Conservation (phyloP, 2,113 vertebrate species). For the Scolopax mira region DNA sequence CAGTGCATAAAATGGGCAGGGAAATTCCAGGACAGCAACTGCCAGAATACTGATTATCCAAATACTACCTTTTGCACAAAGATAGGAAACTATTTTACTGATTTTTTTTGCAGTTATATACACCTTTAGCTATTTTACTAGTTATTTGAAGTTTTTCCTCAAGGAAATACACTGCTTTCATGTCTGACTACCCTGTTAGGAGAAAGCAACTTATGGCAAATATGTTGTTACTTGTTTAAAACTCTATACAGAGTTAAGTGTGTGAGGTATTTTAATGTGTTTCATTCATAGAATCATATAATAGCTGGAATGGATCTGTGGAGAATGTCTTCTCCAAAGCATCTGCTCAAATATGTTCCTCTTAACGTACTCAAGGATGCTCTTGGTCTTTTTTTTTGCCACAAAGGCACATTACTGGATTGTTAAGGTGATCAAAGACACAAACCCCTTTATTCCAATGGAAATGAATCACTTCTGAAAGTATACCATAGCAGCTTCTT, state of each 20-base stretch:
- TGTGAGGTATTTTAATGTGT: not conserved
- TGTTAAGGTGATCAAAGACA: not conserved
- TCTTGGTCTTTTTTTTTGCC: not conserved
- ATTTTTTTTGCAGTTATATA: not conserved
- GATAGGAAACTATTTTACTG: not conserved
- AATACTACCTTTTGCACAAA: not conserved
- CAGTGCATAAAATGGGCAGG: not conserved
- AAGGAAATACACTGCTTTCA: not conserved
- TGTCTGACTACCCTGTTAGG: not conserved
- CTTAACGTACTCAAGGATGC: not conserved
- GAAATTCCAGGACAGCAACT: not conserved
- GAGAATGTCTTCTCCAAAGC: not conserved
- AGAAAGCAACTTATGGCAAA: not conserved
- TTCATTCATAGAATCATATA: not conserved
- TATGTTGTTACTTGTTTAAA: not conserved
- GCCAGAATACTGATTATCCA: not conserved
- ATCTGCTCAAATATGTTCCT: not conserved
- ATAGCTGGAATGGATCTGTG: not conserved
- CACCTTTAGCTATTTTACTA: not conserved
- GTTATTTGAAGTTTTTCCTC: not conserved
- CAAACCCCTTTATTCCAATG: not conserved
- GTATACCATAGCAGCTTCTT: not conserved
- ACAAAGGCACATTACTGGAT: not conserved
- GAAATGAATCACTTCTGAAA: not conserved
- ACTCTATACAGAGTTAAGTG: not conserved